Base-by-base conservation (phyloP, 2,113 vertebrate genomes). In the Lipophrys pholis region DNA sequence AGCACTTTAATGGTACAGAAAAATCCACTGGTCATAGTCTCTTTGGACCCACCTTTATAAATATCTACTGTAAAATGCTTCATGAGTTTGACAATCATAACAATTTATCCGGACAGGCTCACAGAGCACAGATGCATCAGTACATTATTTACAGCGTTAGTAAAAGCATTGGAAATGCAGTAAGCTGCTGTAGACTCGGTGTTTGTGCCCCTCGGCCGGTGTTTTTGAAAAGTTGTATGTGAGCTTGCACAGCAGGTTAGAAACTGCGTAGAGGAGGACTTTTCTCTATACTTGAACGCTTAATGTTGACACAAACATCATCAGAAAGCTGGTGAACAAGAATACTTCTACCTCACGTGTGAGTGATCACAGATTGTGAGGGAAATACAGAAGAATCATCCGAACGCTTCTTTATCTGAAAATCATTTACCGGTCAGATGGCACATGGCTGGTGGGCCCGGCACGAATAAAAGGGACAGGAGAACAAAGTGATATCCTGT, bases 211-310 rank as follows among this genome's bases (percentile, higher is more conserved):
- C 30, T 40, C 12, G 8, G 30, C 36, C 48, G 16, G 7, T 21
- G 17, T 62, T 54, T 73, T 48, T 73, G 35, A 6, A 21, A 72
- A 62, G 15, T 46, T 38, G 50, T 48, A 52, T 1, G 3, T 17
- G 17, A 55, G 42, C 42, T 10, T 49, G 5, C 14, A 46, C 43
- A 49, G 51, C 16, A 21, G 52, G 17, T 21, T n/a, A 42, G 38
- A 56, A 2, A 10, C 11, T 50, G 11, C n/a, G 53, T 65, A 15
- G 16, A 52, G 16, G 11, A 41, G 1, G 40, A 46, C 14, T 40
- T 5, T 40, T 17, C 39, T 14, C 12, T 10, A 11, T 52, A 48
- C 35, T 30, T 14, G 4, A 62, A 40, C 36, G 17, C 46, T 51
- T 35, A 51, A 6, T 59, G 10, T 58, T 57, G 14, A 21, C 12